Evolutionary conservation across 1,140 invertebrate species (phyloP).

Genomic region (Xylocopa sonorina): DNA sequence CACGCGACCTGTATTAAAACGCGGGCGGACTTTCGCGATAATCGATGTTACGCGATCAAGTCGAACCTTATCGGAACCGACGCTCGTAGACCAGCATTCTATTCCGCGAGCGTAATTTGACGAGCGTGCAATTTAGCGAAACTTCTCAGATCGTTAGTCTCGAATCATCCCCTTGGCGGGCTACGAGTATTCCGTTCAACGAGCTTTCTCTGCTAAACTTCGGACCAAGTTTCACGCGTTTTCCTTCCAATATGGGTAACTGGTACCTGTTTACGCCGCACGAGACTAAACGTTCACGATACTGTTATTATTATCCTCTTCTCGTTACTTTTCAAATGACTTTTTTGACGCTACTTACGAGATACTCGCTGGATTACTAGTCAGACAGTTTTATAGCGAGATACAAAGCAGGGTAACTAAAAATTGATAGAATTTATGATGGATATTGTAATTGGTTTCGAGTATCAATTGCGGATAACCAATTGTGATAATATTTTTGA

Average conservation of each 20-base stretch:
- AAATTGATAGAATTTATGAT: too few species aligned
- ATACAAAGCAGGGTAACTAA: too few species aligned
- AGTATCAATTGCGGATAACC: too few species aligned
- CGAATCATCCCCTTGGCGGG: neutral
- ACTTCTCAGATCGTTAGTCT: conserved; percentile 24
- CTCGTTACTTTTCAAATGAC: too few species aligned
- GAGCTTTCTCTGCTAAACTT: neutral
- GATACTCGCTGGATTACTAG: too few species aligned
- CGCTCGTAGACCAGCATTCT: neutral
- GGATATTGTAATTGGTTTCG: too few species aligned
- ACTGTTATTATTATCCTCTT: too few species aligned
- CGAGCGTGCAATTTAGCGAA: conserved; percentile 21
- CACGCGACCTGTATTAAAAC: conserved; percentile 23
- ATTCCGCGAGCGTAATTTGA: conserved; percentile 11
- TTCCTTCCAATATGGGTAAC: neutral
- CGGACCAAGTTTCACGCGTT: neutral
- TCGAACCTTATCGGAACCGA: neutral
- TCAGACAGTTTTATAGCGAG: too few species aligned
- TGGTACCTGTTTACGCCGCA: too few species aligned
- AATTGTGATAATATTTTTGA: too few species aligned
- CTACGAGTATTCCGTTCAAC: neutral
- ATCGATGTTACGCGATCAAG: conserved; percentile 34
- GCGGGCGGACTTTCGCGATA: conserved; percentile 9
- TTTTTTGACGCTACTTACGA: too few species aligned
- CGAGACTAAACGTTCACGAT: too few species aligned